These are phyloP conservation scores for Mythimna pallens DNA, from an alignment of 2,888 invertebrate genomes.

Conservation along the genomic window DNA sequence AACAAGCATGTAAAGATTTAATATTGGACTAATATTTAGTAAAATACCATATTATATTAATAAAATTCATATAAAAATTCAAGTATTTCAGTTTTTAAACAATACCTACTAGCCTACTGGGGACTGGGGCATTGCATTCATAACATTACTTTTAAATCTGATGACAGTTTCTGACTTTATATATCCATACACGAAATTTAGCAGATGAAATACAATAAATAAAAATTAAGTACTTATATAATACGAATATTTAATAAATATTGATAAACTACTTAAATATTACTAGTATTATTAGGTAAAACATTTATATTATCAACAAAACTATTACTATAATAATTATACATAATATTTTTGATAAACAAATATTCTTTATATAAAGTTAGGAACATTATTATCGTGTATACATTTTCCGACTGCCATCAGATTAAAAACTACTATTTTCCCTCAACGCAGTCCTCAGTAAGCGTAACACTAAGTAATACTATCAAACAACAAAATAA, in stretches of 20 bases:
- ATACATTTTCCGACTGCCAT: slow-evolving; percentile 32
- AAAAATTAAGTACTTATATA: slow-evolving; percentile 65
- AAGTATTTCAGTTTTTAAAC: slow-evolving; percentile 88
- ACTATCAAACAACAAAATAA: slow-evolving; percentile 72
- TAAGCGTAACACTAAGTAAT: slow-evolving; percentile 68
- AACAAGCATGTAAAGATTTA: slow-evolving; percentile 86
- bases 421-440: slow-evolving; percentile 39
- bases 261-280: slow-evolving; percentile 50
- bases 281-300: slow-evolving; percentile 14
- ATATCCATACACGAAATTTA: slow-evolving; percentile 45
- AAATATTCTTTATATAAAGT: slow-evolving; percentile 38
- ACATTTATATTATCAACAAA: slow-evolving; percentile 27
- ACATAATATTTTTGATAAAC: slow-evolving; percentile 28
- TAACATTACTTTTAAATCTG: slow-evolving; percentile 38
- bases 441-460: slow-evolving; percentile 49
- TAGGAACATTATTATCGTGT: slow-evolving; percentile 63
- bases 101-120: slow-evolving; percentile 78
- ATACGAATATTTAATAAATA: slow-evolving; percentile 40
- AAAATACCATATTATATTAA: slow-evolving; percentile 90
- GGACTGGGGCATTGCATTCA: slow-evolving; percentile 54
- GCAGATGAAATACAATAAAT: slow-evolving; percentile 41
- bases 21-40: slow-evolving; percentile 90
- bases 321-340: slow-evolving; percentile 20
- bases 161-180: slow-evolving; percentile 47
- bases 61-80: slow-evolving; percentile 90